Evolutionary conservation across 2,888 invertebrate species (phyloP).

Genomic region (Griposia aprilina): DNA sequence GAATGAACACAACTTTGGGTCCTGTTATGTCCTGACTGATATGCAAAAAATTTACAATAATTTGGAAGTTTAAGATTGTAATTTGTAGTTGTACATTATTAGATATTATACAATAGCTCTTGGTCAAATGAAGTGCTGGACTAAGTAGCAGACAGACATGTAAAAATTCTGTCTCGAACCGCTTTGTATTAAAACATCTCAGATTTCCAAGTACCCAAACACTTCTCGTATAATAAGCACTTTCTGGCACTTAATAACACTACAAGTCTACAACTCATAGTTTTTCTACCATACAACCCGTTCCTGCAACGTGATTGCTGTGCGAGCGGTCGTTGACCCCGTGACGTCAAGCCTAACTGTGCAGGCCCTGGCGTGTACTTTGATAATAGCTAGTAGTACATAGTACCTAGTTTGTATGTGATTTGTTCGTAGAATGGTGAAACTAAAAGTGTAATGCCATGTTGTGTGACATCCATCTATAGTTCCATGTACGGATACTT

Average conservation of each 20-base stretch:
- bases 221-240: constrained; percentile 21
- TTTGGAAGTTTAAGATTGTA: too few species aligned
- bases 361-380: constrained; percentile 64
- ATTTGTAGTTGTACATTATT: too few species aligned
- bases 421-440: constrained; percentile 41
- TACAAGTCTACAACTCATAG: constrained; percentile 34
- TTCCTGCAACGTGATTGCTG: constrained; percentile 66
- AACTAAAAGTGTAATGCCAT: constrained; percentile 30
- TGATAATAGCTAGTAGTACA: constrained; percentile 53
- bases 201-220: constrained; percentile 1
- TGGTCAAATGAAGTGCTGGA: neutral
- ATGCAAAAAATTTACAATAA: too few species aligned
- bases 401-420: constrained; percentile 38
- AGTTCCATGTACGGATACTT: neutral
- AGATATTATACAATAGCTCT: too few species aligned
- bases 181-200: neutral
- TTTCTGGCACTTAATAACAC: constrained; percentile 56
- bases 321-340: constrained; percentile 70
- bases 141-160: neutral
- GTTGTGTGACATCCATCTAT: constrained; percentile 17
- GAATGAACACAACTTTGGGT: too few species aligned
- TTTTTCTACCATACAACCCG: constrained; percentile 63
- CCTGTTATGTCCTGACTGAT: too few species aligned
- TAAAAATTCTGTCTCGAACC: neutral
- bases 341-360: constrained; percentile 77